Conservation (phyloP, 2,797 vertebrate genomes). For the Furcifer pardalis region DNA sequence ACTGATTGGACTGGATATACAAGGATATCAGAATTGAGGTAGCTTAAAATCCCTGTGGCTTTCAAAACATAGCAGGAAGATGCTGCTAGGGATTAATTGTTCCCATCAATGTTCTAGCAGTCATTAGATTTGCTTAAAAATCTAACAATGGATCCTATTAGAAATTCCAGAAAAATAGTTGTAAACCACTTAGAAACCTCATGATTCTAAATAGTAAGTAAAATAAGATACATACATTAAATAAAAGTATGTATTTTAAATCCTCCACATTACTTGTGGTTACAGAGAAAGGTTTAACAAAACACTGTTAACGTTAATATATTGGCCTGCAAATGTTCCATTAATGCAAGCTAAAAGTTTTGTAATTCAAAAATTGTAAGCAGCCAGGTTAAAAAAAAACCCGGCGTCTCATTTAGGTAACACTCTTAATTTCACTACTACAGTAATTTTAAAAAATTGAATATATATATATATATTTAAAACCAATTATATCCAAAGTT, state of each 20-base stretch:
- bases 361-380: not conserved
- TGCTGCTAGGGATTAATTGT: not conserved
- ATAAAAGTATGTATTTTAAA: not conserved
- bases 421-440: not conserved
- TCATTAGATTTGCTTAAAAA: not conserved
- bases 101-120: not conserved
- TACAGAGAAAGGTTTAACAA: not conserved
- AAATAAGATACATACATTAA: no score
- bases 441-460: no score
- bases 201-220: no score
- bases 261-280: not conserved
- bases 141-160: no score
- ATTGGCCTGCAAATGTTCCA: not conserved
- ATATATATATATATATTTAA: no score
- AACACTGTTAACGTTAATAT: no score
- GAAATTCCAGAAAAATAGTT: not conserved
- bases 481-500: not conserved
- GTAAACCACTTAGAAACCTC: no score
- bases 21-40: not conserved
- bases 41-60: not conserved
- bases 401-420: not conserved
- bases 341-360: not conserved
- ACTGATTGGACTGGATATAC: no score
- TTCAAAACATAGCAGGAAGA: not conserved
- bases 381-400: not conserved